Conservation (phyloP, 2,797 vertebrate genomes). For the Antennarius maculatus region DNA sequence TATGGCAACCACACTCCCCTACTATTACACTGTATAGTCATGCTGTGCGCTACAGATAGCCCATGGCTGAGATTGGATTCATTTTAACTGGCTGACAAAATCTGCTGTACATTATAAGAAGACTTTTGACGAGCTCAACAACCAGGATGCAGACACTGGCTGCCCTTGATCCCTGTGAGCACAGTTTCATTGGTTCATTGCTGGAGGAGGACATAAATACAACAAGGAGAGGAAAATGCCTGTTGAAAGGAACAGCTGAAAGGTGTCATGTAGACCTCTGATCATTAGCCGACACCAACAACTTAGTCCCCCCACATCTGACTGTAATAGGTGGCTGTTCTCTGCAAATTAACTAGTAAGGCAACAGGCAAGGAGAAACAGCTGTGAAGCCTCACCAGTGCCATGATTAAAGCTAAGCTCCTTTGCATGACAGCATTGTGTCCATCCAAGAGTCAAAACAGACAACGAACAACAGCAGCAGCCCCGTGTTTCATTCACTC, state of each 20-base stretch:
- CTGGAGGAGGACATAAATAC: constrained; percentile 65
- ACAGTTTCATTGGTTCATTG: constrained; percentile 49
- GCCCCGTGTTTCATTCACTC: constrained; percentile 38
- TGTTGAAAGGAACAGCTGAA: constrained; percentile 43
- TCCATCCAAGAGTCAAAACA: constrained; percentile 71
- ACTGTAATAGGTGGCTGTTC: constrained; percentile 57
- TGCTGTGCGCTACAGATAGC: constrained; percentile 52
- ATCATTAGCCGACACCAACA: constrained; percentile 62
- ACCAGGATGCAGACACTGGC: constrained; percentile 57
- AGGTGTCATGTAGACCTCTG: constrained; percentile 58
- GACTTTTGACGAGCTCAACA: constrained; percentile 70
- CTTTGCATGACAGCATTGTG: constrained; percentile 66
- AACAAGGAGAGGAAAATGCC: constrained; percentile 60
- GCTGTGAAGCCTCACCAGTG: constrained; percentile 68
- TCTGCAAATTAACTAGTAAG: constrained; percentile 62
- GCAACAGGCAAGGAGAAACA: constrained; percentile 70
- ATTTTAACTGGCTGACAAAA: constrained; percentile 72
- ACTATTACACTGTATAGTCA: constrained; percentile 58
- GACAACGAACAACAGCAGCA: constrained; percentile 42
- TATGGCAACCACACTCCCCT: constrained; percentile 37
- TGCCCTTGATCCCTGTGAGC: constrained; percentile 67
- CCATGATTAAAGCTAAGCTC: constrained; percentile 77
- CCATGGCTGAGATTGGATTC: constrained; percentile 57
- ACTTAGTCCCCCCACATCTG: constrained; percentile 45
- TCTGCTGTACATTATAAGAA: constrained; percentile 71